Percentiles rank a stretch among this genome's conserved stretches.
These are phyloP conservation scores for Strigops habroptila DNA, from an alignment of 2,113 vertebrate genomes.

Conservation along the genomic window DNA sequence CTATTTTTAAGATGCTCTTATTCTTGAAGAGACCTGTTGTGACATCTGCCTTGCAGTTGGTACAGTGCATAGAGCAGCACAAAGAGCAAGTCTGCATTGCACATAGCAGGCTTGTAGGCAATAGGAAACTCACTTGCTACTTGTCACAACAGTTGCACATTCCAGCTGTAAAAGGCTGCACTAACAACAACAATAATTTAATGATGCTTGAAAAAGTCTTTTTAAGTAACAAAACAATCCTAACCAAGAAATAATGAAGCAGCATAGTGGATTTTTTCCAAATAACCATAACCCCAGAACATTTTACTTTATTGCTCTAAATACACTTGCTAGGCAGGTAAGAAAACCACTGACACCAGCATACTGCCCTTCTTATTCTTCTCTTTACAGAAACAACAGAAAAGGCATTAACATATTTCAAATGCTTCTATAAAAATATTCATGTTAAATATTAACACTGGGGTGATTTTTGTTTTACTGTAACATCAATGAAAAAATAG, in stretches of 20 bases:
- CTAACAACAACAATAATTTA: background rate
- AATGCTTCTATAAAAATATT: background rate
- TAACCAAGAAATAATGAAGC: constrained; percentile 28
- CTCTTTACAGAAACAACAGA: background rate
- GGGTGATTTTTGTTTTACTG: background rate
- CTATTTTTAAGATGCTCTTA: background rate
- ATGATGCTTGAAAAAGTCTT: background rate
- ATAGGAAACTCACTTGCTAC: background rate
- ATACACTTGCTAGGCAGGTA: background rate
- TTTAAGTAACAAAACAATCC: background rate
- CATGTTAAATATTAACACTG: background rate
- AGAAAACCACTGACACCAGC: background rate
- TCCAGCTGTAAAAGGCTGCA: background rate
- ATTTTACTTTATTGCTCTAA: background rate
- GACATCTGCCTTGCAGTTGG: accelerated
- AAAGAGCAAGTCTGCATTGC: background rate
- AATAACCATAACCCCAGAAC: background rate
- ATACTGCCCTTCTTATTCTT: background rate
- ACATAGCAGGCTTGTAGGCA: accelerated
- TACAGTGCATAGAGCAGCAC: accelerated
- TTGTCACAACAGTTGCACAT: background rate
- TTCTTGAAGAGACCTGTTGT: background rate
- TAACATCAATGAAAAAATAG: background rate
- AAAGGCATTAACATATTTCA: background rate
- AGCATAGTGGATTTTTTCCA: background rate